These are phyloP conservation scores for Coregonus ussuriensis DNA, from an alignment of 2,797 vertebrate species.

Conservation along the genomic window DNA sequence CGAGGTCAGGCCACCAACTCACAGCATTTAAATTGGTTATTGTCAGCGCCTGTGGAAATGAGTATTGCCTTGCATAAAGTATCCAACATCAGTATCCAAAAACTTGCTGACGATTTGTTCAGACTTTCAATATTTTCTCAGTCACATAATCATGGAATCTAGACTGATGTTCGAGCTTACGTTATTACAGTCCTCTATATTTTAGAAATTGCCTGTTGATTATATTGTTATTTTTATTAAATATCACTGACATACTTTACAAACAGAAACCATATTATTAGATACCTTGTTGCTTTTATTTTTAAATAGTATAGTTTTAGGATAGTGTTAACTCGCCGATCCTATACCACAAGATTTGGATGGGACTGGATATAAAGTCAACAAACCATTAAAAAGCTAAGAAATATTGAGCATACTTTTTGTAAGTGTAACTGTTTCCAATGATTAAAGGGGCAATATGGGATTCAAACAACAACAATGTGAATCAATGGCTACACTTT, in stretches of 20 bases:
- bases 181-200: neutral
- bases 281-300: neutral
- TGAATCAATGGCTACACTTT: too few relatives aligned
- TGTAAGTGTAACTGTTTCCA: too few relatives aligned
- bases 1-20: neutral
- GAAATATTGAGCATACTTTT: neutral
- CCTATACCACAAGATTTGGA: neutral
- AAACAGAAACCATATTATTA: too few relatives aligned
- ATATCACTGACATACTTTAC: neutral
- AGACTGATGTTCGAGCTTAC: neutral
- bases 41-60: neutral
- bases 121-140: neutral
- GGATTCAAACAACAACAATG: too few relatives aligned
- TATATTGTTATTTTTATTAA: neutral
- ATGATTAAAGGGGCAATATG: too few relatives aligned
- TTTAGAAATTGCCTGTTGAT: neutral
- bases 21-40: constrained; percentile 5
- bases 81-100: neutral
- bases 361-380: neutral
- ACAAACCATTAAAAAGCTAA: neutral
- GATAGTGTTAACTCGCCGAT: neutral
- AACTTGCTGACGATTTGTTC: neutral
- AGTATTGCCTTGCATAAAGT: neutral
- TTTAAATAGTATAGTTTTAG: neutral
- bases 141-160: neutral